A percentile compares a stretch with the other conserved stretches of the same genome.
Evolutionary conservation across 2,888 invertebrate genomes (phyloP).

Genomic region (Melanostoma mellinum): DNA sequence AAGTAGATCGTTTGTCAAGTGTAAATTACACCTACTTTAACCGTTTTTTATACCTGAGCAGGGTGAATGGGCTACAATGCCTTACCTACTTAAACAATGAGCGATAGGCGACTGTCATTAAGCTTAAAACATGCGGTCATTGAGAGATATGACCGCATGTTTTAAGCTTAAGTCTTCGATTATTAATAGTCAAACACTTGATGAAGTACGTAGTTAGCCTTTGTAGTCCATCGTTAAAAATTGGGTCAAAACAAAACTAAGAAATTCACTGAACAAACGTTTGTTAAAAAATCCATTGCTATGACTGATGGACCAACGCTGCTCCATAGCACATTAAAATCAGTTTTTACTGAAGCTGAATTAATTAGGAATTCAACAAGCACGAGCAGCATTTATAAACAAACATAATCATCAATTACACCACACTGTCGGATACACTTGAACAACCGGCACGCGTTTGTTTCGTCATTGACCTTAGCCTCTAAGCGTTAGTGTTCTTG

Average conservation of each 20-base stretch:
- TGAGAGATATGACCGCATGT: too few species aligned
- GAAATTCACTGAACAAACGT: neutral
- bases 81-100: too few species aligned
- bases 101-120: too few species aligned
- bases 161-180: neutral
- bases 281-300: conserved; percentile 1
- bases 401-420: neutral
- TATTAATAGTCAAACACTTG: neutral
- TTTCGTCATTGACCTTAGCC: conserved; percentile 48
- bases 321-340: neutral
- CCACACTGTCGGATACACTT: neutral
- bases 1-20: too few species aligned
- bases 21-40: too few species aligned
- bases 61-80: too few species aligned
- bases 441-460: conserved; percentile 20
- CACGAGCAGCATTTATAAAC: neutral
- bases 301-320: conserved; percentile 7
- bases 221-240: neutral
- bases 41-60: too few species aligned
- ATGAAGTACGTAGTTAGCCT: neutral
- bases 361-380: neutral
- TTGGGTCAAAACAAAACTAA: neutral
- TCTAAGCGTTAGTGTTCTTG: neutral
- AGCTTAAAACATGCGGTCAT: too few species aligned
- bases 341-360: neutral